Evolutionary conservation across 2,888 invertebrate species (phyloP).

Genomic region (Zele albiditarsus): DNA sequence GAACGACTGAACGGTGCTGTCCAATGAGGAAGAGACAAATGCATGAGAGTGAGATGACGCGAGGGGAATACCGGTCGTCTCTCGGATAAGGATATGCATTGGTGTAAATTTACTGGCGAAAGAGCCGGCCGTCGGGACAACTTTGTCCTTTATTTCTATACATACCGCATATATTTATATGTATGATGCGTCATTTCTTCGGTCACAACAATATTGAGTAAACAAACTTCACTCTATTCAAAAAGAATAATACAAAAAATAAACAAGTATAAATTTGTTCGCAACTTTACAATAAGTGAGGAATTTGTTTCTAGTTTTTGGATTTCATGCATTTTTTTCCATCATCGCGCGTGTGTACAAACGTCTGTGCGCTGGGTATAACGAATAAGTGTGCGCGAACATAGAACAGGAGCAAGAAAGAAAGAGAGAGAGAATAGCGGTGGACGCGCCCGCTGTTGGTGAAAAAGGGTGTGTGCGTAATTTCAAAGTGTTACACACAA

Average conservation of each 20-base stretch:
- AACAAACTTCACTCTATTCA: too few relatives aligned
- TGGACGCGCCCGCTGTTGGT: conserved; percentile 46
- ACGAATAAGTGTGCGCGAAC: conserved; percentile 42
- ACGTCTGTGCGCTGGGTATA: conserved; percentile 54
- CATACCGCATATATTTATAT: background rate
- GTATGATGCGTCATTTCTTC: too few relatives aligned
- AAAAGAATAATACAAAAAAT: too few relatives aligned
- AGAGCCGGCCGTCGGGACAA: conserved; percentile 20
- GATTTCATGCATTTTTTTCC: conserved; percentile 21
- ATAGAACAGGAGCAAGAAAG: conserved; percentile 3
- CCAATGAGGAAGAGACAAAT: conserved; percentile 19
- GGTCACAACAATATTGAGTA: too few relatives aligned
- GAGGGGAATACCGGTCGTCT: conserved; percentile 35
- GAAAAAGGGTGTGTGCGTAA: conserved; percentile 47
- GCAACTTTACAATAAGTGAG: too few relatives aligned
- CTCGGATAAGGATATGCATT: conserved; percentile 30
- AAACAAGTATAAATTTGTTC: too few relatives aligned
- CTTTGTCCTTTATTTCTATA: conserved; percentile 6
- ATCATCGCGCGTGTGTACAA: conserved; percentile 42
- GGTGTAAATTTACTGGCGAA: conserved; percentile 13
- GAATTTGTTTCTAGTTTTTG: background rate
- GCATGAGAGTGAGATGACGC: conserved; percentile 30
- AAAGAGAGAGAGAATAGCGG: conserved; percentile 34
- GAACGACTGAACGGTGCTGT: conserved; percentile 5
- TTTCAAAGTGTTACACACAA: conserved; percentile 37